Evolutionary conservation across 2,797 vertebrate genomes (phyloP).

Genomic region (Lates japonicus): DNA sequence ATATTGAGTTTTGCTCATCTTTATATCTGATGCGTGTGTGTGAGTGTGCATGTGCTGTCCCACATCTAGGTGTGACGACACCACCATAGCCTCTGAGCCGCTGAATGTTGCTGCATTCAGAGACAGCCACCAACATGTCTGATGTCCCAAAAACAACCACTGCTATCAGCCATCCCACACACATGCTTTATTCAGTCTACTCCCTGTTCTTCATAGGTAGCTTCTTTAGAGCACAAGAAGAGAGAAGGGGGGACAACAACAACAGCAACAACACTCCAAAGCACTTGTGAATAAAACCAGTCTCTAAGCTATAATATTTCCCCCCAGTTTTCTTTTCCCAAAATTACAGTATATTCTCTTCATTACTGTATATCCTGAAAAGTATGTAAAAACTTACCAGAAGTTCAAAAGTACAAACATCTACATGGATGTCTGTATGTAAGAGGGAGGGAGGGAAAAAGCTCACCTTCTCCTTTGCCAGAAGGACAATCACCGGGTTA

Average conservation of each 20-base stretch:
- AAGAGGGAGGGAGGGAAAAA: neutral
- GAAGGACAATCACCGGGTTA: conserved; percentile 7
- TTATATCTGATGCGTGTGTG: neutral
- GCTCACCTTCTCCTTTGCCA: neutral
- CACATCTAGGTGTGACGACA: conserved; percentile 8
- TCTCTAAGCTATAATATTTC: neutral
- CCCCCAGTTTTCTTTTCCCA: neutral
- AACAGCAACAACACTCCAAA: neutral
- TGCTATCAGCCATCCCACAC: conserved; percentile 26
- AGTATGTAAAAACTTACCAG: neutral
- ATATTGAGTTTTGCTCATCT: neutral
- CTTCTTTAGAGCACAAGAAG: conserved; percentile 1
- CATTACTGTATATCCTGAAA: no score
- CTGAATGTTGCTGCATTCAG: conserved; percentile 20
- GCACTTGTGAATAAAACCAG: conserved; percentile 2
- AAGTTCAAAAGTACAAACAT: neutral
- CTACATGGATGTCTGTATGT: neutral
- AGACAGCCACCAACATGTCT: conserved; percentile 21
- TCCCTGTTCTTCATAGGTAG: neutral
- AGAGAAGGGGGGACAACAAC: neutral
- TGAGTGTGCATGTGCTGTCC: conserved; percentile 12
- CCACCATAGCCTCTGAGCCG: conserved; percentile 4
- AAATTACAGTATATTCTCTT: neutral
- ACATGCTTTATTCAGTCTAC: conserved; percentile 14
- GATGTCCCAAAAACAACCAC: conserved; percentile 21